Base-by-base conservation (phyloP, 2,888 invertebrate species). In the Lutraria lutraria region DNA sequence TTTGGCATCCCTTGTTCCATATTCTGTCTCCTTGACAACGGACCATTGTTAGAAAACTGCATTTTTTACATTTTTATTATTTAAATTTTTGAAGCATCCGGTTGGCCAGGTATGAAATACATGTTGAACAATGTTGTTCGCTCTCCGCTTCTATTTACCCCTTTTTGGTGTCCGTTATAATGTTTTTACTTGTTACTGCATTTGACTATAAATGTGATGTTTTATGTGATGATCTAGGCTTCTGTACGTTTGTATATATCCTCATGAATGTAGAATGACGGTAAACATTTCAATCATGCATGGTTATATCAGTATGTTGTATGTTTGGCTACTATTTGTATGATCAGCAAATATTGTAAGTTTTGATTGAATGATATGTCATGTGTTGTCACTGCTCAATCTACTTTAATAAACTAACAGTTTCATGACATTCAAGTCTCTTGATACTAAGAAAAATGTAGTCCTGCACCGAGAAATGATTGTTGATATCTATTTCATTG, bases 31-130 rank as follows among this genome's bases (percentile, higher is more conserved):
- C 56, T 16, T 56, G 56, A 16, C 19, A 19, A 56, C 56, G 12
- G 13, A 16, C 56, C 56, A 16, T 56, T 19, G 13, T 16, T 56
- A 13, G 56, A 56, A 13, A 68, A 68, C 10, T 68, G 63, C 25
- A 68, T 68, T 68, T 68, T 68, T 68, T 25, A 25, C 25, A 25
- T 68, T 56, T 72, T 83, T 54, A 43, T 8, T 54, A 53, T 79
- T 85, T 54, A n/a, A 85, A 85, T 56, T 85, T 76, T 85, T 79
- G 43, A 85, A 85, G 85, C 85, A 54, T 85, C 85, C 85, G 31
- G 85, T 85, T 85, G 79, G 76, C 85, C 85, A 85, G 85, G 85
- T 85, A 85, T 76, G 83, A 72, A 68, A 52, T 52, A 43, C 43
- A 53, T 83, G 83, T 83, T 68, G 54, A 83, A 34, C 34, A 19